Evolutionary conservation across 2,888 invertebrate species (phyloP).

Genomic region (Meliscaeva auricollis): DNA sequence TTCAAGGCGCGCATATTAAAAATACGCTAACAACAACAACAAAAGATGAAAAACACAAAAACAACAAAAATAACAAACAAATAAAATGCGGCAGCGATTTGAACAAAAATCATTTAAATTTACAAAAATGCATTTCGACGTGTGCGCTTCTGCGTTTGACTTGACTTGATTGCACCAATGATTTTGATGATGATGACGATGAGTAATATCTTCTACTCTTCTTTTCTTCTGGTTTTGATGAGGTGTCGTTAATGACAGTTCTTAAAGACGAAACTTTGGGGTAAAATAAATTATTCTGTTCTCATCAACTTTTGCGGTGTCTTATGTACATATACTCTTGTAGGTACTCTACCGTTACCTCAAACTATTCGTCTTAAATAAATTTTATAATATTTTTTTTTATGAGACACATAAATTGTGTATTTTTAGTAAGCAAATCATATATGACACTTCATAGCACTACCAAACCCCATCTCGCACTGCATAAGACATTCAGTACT

Average conservation of each 20-base stretch:
- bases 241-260: constrained; percentile 78
- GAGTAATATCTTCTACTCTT: constrained; percentile 13
- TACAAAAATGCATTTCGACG: constrained; percentile 65
- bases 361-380: constrained; percentile 49
- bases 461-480: constrained; percentile 34
- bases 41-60: no score
- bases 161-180: constrained; percentile 25
- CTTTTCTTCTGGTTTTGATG: constrained; percentile 77
- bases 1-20: constrained; percentile 22
- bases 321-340: neutral
- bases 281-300: constrained; percentile 33
- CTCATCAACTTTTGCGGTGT: constrained; percentile 26
- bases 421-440: constrained; percentile 71
- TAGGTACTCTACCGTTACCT: no score
- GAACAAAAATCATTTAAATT: constrained; percentile 54
- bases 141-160: constrained; percentile 62
- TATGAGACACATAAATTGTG: constrained; percentile 73
- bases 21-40: constrained; percentile 4
- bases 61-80: constrained; percentile 12
- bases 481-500: constrained; percentile 12
- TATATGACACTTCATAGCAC: constrained; percentile 46
- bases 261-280: constrained; percentile 59
- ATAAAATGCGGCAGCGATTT: constrained; percentile 27
- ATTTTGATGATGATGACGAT: constrained; percentile 20
- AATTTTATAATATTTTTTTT: constrained; percentile 74